These are phyloP conservation scores for Larimichthys polyactis DNA, from an alignment of 2,113 vertebrate species.

Conservation along the genomic window DNA sequence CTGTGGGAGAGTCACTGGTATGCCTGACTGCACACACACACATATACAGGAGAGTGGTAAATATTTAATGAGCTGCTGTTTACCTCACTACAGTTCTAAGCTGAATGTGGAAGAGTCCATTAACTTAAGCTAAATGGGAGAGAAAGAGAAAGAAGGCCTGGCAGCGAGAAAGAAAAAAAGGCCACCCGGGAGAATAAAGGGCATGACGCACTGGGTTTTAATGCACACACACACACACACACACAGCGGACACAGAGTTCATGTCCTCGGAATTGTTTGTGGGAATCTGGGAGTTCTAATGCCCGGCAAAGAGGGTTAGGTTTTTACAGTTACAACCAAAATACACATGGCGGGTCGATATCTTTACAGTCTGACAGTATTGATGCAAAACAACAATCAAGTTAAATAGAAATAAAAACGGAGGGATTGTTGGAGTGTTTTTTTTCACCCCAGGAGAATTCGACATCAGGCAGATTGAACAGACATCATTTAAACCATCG, in stretches of 20 bases:
- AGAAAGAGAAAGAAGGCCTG: conserved; percentile 52
- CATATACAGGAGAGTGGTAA: conserved; percentile 54
- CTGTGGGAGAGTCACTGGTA: conserved; percentile 45
- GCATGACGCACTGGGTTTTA: conserved; percentile 30
- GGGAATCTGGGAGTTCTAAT: not conserved
- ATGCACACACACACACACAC: conserved; percentile 2
- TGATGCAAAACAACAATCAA: not conserved
- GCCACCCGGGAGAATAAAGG: conserved; percentile 46
- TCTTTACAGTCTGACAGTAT: not conserved
- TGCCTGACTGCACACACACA: conserved; percentile 42
- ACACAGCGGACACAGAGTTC: conserved; percentile 26
- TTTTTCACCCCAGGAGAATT: not conserved
- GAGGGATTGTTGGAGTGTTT: not conserved
- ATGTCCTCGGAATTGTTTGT: conserved; percentile 5
- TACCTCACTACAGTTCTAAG: conserved; percentile 67
- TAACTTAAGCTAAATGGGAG: conserved; percentile 67
- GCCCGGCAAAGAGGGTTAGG: not conserved
- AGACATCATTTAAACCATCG: not conserved
- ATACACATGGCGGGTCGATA: not conserved
- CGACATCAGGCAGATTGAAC: not conserved
- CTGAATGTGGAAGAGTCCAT: conserved; percentile 70
- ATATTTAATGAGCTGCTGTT: conserved; percentile 81
- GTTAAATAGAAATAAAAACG: not conserved
- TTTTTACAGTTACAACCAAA: conserved; percentile 9
- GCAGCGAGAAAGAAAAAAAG: conserved; percentile 30